phyloP scores from a whole-genome alignment of 2,888 invertebrate genomes.

The Campopleginae sp. region DNA sequence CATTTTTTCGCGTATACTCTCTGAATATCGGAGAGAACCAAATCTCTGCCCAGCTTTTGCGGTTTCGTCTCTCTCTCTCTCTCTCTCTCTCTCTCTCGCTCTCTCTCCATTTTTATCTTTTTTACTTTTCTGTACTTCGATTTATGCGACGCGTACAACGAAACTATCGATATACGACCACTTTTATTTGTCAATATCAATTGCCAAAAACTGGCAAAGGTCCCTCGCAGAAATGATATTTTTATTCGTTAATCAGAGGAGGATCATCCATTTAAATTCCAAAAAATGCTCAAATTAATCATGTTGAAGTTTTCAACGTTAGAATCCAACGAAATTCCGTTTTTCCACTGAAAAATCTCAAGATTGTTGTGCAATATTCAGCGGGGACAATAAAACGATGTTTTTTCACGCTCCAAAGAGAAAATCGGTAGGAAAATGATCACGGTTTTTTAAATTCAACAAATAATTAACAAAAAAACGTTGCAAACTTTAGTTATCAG shows the following conservation, averaged over 20 bases:
- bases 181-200: not conserved
- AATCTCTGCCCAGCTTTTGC: constrained; percentile 76
- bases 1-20: constrained; percentile 77
- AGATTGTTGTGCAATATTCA: too few species aligned
- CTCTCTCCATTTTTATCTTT: constrained; percentile 12
- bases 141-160: not conserved
- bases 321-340: too few species aligned
- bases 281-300: not conserved
- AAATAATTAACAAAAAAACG: too few species aligned
- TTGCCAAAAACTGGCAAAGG: not conserved
- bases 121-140: constrained; percentile 3
- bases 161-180: not conserved
- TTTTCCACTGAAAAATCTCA: too few species aligned
- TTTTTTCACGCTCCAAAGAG: too few species aligned
- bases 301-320: too few species aligned
- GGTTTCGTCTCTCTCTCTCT: constrained; percentile 68
- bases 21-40: constrained; percentile 76
- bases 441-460: too few species aligned
- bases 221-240: not conserved
- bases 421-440: too few species aligned
- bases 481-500: too few species aligned
- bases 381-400: too few species aligned
- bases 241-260: not conserved
- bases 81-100: too few species aligned
- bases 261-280: not conserved